Evolutionary conservation across 2,888 invertebrate genomes (phyloP).

Genomic region (Galerucella pusilla): DNA sequence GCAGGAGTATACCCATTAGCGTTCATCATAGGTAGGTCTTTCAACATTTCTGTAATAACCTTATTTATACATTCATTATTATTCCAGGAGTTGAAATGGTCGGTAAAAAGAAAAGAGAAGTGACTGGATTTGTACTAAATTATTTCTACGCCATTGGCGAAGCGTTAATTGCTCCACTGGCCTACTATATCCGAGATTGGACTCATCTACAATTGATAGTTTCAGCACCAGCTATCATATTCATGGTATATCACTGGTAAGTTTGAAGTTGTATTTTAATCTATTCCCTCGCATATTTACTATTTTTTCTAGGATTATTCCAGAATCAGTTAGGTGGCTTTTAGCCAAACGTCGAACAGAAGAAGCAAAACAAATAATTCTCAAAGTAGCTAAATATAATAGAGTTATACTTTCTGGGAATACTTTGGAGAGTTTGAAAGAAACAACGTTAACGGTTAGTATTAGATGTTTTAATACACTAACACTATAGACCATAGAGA

Average conservation of each 20-base stretch:
- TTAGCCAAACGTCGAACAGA: conserved; percentile 68
- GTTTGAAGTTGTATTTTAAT: conserved; percentile 25
- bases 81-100: conserved; percentile 72
- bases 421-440: conserved; percentile 64
- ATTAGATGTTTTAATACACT: too few relatives aligned
- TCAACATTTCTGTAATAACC: too few relatives aligned
- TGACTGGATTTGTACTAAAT: conserved; percentile 72
- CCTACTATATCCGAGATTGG: conserved; percentile 73
- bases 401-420: conserved; percentile 65
- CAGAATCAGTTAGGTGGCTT: conserved; percentile 76
- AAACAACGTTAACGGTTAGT: conserved; percentile 41
- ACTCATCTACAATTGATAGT: conserved; percentile 69
- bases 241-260: conserved; percentile 71
- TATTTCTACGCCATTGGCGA: conserved; percentile 76
- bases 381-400: conserved; percentile 70
- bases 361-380: conserved; percentile 69
- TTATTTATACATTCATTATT: background rate
- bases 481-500: too few relatives aligned
- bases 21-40: conserved; percentile 67
- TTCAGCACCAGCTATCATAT: conserved; percentile 71
- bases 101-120: conserved; percentile 71
- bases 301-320: conserved; percentile 65
- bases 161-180: conserved; percentile 70
- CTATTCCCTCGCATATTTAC: background rate
- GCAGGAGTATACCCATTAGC: conserved; percentile 72